Conservation (phyloP, 2,113 vertebrate species). For the Bostrychus sinensis region DNA sequence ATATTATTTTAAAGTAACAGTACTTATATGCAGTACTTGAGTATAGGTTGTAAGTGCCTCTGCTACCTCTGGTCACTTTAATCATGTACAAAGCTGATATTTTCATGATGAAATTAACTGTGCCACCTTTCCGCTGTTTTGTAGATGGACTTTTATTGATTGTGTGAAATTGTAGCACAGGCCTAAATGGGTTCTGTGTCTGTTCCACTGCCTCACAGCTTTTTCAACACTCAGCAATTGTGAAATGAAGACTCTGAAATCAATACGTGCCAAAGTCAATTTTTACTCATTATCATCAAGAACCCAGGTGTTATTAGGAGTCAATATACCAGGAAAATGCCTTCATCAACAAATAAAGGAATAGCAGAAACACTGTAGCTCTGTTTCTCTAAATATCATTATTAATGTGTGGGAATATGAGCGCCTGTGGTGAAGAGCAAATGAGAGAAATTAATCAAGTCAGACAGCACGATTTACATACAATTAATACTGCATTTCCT, state of each 20-base stretch:
- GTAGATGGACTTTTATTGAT: conserved; percentile 84
- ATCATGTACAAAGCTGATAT: conserved; percentile 60
- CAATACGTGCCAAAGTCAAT: conserved; percentile 84
- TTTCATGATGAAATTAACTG: conserved; percentile 81
- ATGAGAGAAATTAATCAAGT: conserved; percentile 37
- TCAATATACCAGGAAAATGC: conserved; percentile 79
- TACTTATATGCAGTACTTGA: no score
- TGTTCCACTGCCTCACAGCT: conserved; percentile 75
- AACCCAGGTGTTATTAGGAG: conserved; percentile 83
- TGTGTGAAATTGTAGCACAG: conserved; percentile 75
- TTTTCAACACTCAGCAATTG: conserved; percentile 78
- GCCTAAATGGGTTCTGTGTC: conserved; percentile 76
- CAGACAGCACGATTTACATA: conserved; percentile 10
- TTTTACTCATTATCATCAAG: conserved; percentile 83
- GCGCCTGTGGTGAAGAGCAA: conserved; percentile 16
- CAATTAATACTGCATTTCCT: conserved; percentile 7
- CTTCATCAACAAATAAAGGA: conserved; percentile 67
- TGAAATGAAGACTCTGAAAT: conserved; percentile 83
- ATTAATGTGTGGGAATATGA: conserved; percentile 34
- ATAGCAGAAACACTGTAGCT: conserved; percentile 13
- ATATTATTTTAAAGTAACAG: background rate
- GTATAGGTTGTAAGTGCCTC: no score
- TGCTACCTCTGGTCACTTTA: conserved; percentile 8
- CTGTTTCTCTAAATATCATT: conserved; percentile 27
- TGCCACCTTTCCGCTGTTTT: conserved; percentile 75